Evolutionary conservation across 2,797 vertebrate species (phyloP), one percentile per base, ranked within the genome.

Genomic region (Eurystomus glaucurus): DNA sequence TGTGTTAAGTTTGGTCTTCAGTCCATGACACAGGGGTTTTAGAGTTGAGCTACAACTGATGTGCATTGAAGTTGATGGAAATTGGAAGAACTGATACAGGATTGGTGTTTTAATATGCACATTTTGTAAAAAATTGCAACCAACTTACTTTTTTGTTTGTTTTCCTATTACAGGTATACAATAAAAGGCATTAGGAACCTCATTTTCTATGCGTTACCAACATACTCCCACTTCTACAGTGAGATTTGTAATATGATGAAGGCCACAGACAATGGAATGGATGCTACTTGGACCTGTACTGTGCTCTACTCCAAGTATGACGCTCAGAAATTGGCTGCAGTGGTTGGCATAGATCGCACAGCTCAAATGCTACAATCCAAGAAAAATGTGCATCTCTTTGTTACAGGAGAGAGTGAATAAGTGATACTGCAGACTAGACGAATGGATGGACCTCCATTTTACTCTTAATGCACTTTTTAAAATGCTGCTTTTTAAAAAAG

Each of bases 201-300:
- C 75, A 98, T 99, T 93, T 99, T 99, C 97, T 99, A 99, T 7
- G 99, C 99, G 46, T 97, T 99, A 78, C 99, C 99, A 14, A 99
- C 99, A 4, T 99, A 99, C 94, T 97, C 99, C 6, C 99, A 99
- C 97, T 99, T 99, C 98, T 99, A 99, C 98, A 99, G 98, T 11
- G 99, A 99, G 93, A 97, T 99, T 84, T 99, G 99, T 90, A 99
- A 99, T 96, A 99, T 99, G 99, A 98, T 99, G 97, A 98, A 98
- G 51, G 98, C 98, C 10, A 98, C 97, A 21, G 97, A 89, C 81
- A 98, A 28, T 25, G 98, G 98, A 2, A 98, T 97, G 91, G 98
- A 98, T 72, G 98, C 99, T 57, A 98, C 99, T 33, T 99, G 99
- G 99, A 99, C 99, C 81, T 99, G 99, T 93, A 99, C 99, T 0